These are phyloP conservation scores for Hyperopisus bebe DNA, from an alignment of 2,113 vertebrate species.

Conservation along the genomic window DNA sequence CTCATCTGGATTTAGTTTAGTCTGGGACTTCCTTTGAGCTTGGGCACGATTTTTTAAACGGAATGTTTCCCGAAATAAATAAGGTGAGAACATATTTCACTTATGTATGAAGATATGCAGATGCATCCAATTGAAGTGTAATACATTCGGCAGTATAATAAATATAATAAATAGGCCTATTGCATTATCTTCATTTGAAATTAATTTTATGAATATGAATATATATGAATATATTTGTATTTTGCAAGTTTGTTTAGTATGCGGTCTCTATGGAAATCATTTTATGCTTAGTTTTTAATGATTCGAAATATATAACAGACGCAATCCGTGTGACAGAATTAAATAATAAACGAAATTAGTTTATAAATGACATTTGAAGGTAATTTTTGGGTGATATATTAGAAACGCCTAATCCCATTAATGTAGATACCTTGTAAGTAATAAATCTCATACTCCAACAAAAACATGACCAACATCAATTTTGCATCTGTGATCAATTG, in stretches of 20 bases:
- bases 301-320: background rate
- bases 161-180: background rate
- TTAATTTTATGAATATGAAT: background rate
- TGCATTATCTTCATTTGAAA: background rate
- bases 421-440: background rate
- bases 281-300: background rate
- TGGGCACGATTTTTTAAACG: conserved; percentile 3
- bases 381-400: background rate
- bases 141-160: background rate
- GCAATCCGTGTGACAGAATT: background rate
- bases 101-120: conserved; percentile 28
- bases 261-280: background rate
- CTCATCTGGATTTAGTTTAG: conserved; percentile 42
- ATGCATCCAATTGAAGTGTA: background rate
- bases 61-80: conserved; percentile 69
- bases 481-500: background rate
- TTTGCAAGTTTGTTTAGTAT: background rate
- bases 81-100: conserved; percentile 51
- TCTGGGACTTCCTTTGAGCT: background rate
- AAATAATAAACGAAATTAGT: background rate
- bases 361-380: background rate
- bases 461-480: background rate
- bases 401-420: background rate
- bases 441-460: background rate
- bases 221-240: background rate